phyloP scores from a whole-genome alignment of 2,797 vertebrate genomes.

The Telmatherina bonti region DNA sequence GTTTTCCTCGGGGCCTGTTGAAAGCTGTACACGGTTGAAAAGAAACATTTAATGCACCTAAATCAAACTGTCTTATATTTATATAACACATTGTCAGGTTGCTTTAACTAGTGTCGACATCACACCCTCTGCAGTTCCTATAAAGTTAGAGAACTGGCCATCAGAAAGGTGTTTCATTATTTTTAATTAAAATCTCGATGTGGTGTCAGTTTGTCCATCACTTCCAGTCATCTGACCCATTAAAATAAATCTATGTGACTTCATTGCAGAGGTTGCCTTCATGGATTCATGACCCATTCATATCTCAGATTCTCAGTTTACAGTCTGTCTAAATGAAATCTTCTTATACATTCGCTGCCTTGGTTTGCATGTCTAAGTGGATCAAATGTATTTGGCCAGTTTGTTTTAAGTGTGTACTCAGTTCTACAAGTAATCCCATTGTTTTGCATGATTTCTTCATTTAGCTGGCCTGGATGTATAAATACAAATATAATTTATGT shows the following conservation, averaged over 20 bases:
- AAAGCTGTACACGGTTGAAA: no score
- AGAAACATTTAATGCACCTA: no score
- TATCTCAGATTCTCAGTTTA: conserved; percentile 7
- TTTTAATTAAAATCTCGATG: background rate
- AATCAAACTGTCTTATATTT: no score
- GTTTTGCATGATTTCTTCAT: conserved; percentile 54
- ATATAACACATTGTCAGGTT: no score
- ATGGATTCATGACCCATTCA: background rate
- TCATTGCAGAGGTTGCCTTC: background rate
- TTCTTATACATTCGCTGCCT: conserved; percentile 1
- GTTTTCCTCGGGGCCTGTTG: no score
- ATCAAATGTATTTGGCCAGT: conserved; percentile 23
- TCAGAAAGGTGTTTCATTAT: no score
- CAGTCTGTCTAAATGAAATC: background rate
- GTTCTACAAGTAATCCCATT: conserved; percentile 60
- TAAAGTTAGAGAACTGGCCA: no score
- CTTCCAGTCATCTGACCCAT: background rate
- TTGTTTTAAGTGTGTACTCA: conserved; percentile 21
- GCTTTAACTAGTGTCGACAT: no score
- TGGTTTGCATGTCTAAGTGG: conserved; percentile 22
- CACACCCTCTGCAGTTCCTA: no score
- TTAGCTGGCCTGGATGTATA: conserved; percentile 33
- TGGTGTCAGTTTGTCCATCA: background rate
- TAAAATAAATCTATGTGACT: no score
- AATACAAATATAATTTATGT: conserved; percentile 54